Conservation (phyloP, 2,888 invertebrate genomes). For the Julus scanicus region DNA sequence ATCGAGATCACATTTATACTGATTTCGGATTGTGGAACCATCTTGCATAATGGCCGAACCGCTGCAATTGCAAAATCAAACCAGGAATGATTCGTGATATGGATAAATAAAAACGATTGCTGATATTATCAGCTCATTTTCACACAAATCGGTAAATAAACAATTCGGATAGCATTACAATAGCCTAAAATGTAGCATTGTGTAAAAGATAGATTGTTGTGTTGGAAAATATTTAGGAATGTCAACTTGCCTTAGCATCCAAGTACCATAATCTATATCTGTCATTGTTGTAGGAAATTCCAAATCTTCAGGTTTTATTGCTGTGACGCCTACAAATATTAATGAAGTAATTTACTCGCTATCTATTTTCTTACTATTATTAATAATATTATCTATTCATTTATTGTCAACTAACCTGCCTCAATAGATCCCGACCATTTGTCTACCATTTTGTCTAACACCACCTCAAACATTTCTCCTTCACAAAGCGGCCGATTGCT, state of each 20-base stretch:
- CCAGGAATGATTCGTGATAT: background rate
- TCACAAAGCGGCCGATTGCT: conserved; percentile 87
- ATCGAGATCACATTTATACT: conserved; percentile 87
- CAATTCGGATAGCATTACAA: background rate
- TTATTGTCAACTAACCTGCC: conserved; percentile 71
- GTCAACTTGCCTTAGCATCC: conserved; percentile 77
- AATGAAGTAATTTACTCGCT: background rate
- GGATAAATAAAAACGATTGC: background rate
- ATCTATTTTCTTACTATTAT: too few relatives aligned
- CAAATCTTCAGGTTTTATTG: conserved; percentile 89
- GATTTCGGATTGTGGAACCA: conserved; percentile 83
- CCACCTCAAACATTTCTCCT: conserved; percentile 91
- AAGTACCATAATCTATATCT: conserved; percentile 89
- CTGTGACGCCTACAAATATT: conserved; percentile 77
- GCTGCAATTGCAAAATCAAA: conserved; percentile 65
- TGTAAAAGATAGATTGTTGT: too few relatives aligned
- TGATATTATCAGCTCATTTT: background rate
- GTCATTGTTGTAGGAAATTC: conserved; percentile 90
- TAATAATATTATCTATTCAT: background rate
- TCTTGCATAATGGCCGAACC: conserved; percentile 93
- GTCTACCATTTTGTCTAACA: conserved; percentile 89
- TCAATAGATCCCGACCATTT: conserved; percentile 94
- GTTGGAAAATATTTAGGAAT: background rate
- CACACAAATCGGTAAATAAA: background rate
- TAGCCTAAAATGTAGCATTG: background rate